Evolutionary conservation across 2,888 invertebrate species (phyloP), one percentile per base, ranked within the genome.

Genomic region (Stenichneumon culpator): DNA sequence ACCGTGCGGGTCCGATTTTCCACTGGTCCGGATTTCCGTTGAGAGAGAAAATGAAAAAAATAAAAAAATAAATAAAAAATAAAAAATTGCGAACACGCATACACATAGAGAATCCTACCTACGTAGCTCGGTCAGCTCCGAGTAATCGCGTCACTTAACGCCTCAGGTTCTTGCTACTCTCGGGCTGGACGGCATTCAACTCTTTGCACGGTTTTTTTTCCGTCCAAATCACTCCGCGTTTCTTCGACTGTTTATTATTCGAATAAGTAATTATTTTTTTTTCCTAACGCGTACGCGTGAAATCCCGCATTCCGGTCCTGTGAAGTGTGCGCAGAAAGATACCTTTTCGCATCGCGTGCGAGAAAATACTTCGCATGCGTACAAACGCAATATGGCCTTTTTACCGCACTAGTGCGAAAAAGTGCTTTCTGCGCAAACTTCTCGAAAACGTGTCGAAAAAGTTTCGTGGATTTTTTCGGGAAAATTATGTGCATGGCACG

Each of bases 11-110:
- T 52, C 68, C 68, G 65, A 79, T 86, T 86, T 86, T 79, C 82
- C 75, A 50, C 74, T 75, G 65, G 72, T 50, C 72, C 82, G 84
- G 84, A 84, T 84, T 86, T 86, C 77, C 79, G 83, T 77, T 60
- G 36, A 39, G 75, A 67, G 74, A 9, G 72, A 50, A 65, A 4
- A 63, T 32, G 32, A 22, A 36, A 28, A 32, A 44, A 73, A 60
- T 57, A 19, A 74, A 68, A 68, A 70, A 70, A 3, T 7, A 3
- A 7, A 11, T 19, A 25, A 32, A 25, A 74, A 47, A 22, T 16
- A 39, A 68, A 81, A 47, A 75, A 65, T 11, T 36, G 3, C 32
- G 3, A 32, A 32, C 32, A 32, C 5, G 5, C 32, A 32, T 32
- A 32, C 22, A 69, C 81, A 19, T 50, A 28, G 60, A 44, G 16